Evolutionary conservation across 2,888 invertebrate species (phyloP), one percentile per base, ranked within the genome.

Genomic region (Phaonia tiefii): DNA sequence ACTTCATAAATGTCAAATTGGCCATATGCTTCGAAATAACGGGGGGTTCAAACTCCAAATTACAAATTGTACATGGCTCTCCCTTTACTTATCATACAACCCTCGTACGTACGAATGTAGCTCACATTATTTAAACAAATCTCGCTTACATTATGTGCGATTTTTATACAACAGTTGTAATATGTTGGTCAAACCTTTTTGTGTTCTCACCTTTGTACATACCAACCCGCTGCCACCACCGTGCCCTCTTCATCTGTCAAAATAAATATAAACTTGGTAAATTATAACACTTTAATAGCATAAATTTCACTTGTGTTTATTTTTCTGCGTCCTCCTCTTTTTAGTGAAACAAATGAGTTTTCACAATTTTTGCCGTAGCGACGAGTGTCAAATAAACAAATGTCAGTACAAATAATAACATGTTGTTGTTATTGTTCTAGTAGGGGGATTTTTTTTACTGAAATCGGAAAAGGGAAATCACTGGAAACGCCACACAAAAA

Each of bases 401-500:
- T 63, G 63, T 63, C 63, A 63, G 20, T 17, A 42, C 39, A 42
- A 42, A 31, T 20, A 56, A 39, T 4, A 63, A 17, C 10, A 39
- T 54, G 20, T 54, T 31, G 31, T 54, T 54, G 7, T 25, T 20
- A 1, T 20, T 20, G 25, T 26, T 60, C 13, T 37, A 8, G 37
- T 31, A 17, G 2, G 39, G 39, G 8, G 20, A 8, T n/a, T 15
- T 39, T 58, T n/a, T 17, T 31, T 1, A 20, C 1, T n/a, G 10
- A 5, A 63, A 37, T 15, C 63, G 63, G 63, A 63, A 63, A 63
- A 17, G 10, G 63, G 63, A 63, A 63, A 63, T 63, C 42, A 63
- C 63, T 22, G 10, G 22, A 42, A 42, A 42, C 54, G 22, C 25
- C 54, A 54, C 54, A 31, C 31, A 31, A 31, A 31, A n/a, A n/a